A percentile compares a stretch with the other conserved stretches of the same genome.
These are phyloP conservation scores for Antigone vipio DNA, from an alignment of 2,113 vertebrate species.

Conservation along the genomic window DNA sequence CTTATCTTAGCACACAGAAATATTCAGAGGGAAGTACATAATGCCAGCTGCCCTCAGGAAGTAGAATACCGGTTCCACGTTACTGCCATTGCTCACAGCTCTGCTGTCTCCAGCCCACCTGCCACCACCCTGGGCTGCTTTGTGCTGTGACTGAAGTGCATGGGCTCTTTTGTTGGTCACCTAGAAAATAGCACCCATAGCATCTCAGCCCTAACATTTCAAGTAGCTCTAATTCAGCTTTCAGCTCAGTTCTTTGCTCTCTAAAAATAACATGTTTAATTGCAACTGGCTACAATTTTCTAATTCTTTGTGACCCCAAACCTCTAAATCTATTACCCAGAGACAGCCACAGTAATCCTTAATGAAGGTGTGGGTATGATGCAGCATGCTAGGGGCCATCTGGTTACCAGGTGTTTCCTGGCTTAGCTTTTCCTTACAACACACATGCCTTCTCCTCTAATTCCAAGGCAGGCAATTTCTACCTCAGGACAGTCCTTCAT, in stretches of 20 bases:
- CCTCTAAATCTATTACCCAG: conserved; percentile 50
- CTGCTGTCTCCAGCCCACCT: not conserved
- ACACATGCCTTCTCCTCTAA: conserved; percentile 7
- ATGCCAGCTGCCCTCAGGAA: not conserved
- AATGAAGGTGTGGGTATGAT: conserved; percentile 26
- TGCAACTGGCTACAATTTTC: conserved; percentile 44
- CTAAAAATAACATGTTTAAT: conserved; percentile 49
- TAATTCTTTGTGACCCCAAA: conserved; percentile 56
- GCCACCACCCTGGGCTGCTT: not conserved
- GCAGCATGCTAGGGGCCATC: conserved; percentile 17
- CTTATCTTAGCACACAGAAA: not conserved
- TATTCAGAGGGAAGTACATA: not conserved
- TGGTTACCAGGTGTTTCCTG: conserved; percentile 50
- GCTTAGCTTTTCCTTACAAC: conserved; percentile 35
- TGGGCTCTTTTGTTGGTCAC: not conserved
- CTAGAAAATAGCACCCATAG: not conserved
- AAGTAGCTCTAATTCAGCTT: conserved; percentile 28
- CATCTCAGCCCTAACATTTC: not conserved
- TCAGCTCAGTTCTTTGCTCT: not conserved
- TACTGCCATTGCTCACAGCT: not conserved
- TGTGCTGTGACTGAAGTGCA: not conserved
- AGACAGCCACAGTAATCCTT: conserved; percentile 55
- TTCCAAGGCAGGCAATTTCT: conserved; percentile 27
- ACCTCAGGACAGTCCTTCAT: not conserved
- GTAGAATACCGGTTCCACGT: not conserved